These are phyloP conservation scores for Radopholus similis DNA, from an alignment of 1,140 invertebrate species.

Conservation along the genomic window DNA sequence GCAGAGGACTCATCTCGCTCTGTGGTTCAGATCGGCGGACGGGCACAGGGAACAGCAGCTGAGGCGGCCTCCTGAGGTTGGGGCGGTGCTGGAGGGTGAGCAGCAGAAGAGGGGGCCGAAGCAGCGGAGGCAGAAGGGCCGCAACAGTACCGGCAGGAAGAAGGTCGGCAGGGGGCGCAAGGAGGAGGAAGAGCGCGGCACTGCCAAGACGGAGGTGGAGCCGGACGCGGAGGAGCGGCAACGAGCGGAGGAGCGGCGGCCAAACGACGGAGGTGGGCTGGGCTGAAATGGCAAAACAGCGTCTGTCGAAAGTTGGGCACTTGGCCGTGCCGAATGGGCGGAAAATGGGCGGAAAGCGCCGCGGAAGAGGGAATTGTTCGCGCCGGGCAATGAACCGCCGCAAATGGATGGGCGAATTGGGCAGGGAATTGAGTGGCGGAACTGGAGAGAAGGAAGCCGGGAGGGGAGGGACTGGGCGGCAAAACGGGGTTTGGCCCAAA, in stretches of 20 bases:
- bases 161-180: background rate
- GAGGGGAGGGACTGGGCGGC: no score
- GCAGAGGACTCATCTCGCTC: no score
- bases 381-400: no score
- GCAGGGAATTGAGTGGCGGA: no score
- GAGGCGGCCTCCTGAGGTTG: background rate
- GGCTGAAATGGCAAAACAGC: background rate
- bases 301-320: no score
- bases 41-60: background rate
- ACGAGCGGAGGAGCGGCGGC: background rate
- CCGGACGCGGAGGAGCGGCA: background rate
- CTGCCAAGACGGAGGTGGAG: background rate
- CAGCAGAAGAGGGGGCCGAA: background rate
- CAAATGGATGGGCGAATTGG: no score
- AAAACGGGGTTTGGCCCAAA: no score
- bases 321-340: no score
- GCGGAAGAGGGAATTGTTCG: no score
- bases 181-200: background rate
- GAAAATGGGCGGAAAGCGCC: background rate
- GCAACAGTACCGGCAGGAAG: background rate
- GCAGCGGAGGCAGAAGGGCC: background rate
- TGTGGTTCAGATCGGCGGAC: no score
- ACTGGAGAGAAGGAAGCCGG: no score
- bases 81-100: background rate
- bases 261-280: background rate